phyloP scores from a whole-genome alignment of 2,888 invertebrate species.

The Parnassius orleans region DNA sequence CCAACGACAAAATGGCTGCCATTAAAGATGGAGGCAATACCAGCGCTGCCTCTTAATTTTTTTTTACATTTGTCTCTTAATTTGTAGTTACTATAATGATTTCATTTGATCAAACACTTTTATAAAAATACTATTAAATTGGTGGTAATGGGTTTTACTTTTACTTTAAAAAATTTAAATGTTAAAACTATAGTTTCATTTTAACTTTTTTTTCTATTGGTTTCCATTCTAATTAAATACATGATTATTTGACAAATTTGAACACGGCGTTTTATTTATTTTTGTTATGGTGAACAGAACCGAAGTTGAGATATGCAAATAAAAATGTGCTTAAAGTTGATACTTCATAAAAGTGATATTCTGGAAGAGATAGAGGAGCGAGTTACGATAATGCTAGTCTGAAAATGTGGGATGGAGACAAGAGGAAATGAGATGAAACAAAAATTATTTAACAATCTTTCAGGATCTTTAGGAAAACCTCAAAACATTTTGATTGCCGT shows the following conservation, averaged over 20 bases:
- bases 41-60: conserved; percentile 21
- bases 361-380: too few relatives aligned
- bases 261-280: conserved; percentile 26
- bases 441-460: too few relatives aligned
- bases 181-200: conserved; percentile 31
- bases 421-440: too few relatives aligned
- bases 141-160: conserved; percentile 34
- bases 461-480: too few relatives aligned
- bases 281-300: background rate
- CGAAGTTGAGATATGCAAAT: too few relatives aligned
- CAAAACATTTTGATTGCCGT: too few relatives aligned
- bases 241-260: conserved; percentile 36
- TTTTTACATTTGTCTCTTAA: conserved; percentile 36
- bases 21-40: conserved; percentile 21
- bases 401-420: too few relatives aligned
- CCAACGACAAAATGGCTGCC: conserved; percentile 47
- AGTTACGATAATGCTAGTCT: too few relatives aligned
- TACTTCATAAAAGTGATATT: too few relatives aligned
- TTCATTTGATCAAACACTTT: conserved; percentile 24
- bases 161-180: conserved; percentile 16
- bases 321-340: too few relatives aligned
- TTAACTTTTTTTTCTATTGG: conserved; percentile 31
- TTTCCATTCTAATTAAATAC: conserved; percentile 30
- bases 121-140: conserved; percentile 27
- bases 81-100: conserved; percentile 36